Base-by-base conservation (phyloP, 2,797 vertebrate genomes). In the Lates japonicus region DNA sequence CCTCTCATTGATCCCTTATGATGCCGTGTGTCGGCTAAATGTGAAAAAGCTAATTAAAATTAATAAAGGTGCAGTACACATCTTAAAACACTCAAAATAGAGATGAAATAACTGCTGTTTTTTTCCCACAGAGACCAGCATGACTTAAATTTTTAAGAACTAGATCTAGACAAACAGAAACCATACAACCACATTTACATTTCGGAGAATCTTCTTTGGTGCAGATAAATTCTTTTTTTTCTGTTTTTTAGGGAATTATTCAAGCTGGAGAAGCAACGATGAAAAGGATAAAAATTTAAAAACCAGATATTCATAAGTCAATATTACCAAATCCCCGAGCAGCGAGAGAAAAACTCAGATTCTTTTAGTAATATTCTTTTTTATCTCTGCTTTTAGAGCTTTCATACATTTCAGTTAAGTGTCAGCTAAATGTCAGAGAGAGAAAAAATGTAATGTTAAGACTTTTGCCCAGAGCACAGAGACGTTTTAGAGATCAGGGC, bases 371-470 rank as follows among this genome's bases (percentile, higher is more conserved):
- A 37, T 37, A 29, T 17, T 2, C 42, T 52, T 64, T 29, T 52
- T 48, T 49, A 48, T 74, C 13, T 41, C 9, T 2, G 13, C 7
- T 39, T 79, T 70, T 39, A 37, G 2, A 72, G 54, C 20, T 42
- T 52, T 68, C 44, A 41, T 48, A 44, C 41, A n/a, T 64, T 71
- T 51, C 0, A 0, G n/a, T 52, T 49, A 55, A 60, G 69, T 63
- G 61, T 84, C 78, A 29, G 29, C 49, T 69, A 61, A 87, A 78
- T 76, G 64, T 29, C 78, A 81, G 46, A 62, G 41, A 74, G 7
- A 51, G 68, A 59, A 35, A 74, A 78, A 35, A 81, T 35, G 22
- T 64, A 9, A 66, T 63, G 46, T 64, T 39, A 61, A 70, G 68
- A 73, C 54, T 61, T 71, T 49, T 52, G 10, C 64, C 41, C 58